Base-by-base conservation (phyloP, 2,113 vertebrate genomes). In the Rhinolophus sinicus region DNA sequence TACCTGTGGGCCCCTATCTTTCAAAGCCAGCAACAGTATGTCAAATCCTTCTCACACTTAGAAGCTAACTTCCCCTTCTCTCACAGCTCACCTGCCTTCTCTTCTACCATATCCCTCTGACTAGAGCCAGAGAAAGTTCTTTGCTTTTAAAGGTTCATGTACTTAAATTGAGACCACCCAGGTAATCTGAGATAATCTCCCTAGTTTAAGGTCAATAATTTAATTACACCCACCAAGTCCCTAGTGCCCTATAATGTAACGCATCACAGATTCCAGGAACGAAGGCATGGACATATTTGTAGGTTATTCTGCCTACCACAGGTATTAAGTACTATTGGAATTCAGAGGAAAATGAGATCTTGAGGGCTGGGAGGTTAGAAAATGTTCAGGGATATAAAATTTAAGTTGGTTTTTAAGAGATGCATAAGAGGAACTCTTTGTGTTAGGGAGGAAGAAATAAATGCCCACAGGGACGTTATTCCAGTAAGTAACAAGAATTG, bases 401-500 rank as follows among this genome's bases (percentile, higher is more conserved):
- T 60, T 67, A 38, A 78, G 40, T 24, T 82, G 81, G 26, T 52
- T 86, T 88, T 94, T 90, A 81, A 92, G 26, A 83, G 81, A 64
- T 85, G 24, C 6, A 6, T 8, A 72, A 88, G 30, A 92, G 24
- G 30, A 60, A 21, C 30, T 84, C 47, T 52, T 64, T 89, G 67
- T 88, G 35, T 38, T 86, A 30, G 30, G 13, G 3, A 92, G 38
- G n/a, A 96, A 92, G 40, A 70, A 80, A 40, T 40, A 88, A 65
- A 90, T 90, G 15, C 19, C 62, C 2, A 3, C 26, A 18, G 3
- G 5, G 28, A 82, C 52, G 15, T 6, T 40, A 60, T 89, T 93
- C 33, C 67, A 82, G 15, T 69, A 93, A 94, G 24, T 38, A 83
- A 89, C 40, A 94, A 80, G 85, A 93, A 93, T 47, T 64, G 7